These are phyloP conservation scores for Porites divaricata DNA, from an alignment of 92 coral and sea anemone species.

Conservation along the genomic window DNA sequence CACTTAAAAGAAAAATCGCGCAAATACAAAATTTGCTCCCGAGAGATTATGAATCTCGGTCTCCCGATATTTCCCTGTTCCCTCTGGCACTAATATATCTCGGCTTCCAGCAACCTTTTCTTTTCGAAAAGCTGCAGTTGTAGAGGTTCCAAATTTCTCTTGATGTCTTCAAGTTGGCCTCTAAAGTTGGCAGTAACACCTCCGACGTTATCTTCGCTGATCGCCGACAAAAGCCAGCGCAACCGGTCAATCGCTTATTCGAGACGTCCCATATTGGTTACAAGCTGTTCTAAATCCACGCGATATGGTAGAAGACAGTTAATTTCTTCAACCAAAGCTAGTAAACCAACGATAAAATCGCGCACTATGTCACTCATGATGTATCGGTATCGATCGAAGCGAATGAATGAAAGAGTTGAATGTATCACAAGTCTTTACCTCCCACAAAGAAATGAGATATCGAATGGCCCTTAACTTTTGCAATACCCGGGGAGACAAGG, in stretches of 20 bases:
- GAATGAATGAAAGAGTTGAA: too few relatives aligned
- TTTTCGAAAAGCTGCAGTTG: neutral
- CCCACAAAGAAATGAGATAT: too few relatives aligned
- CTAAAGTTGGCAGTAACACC: neutral
- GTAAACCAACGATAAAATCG: neutral
- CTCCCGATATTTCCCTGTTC: conserved; percentile 7
- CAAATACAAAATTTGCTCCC: conserved; percentile 29
- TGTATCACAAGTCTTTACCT: too few relatives aligned
- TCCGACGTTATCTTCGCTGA: neutral
- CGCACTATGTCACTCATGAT: neutral
- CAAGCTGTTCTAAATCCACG: neutral
- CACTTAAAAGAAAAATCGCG: conserved; percentile 45
- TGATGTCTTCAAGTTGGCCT: neutral
- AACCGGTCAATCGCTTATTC: neutral
- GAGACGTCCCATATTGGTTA: neutral
- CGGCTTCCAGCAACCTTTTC: neutral
- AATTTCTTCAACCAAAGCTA: neutral
- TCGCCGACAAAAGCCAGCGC: neutral
- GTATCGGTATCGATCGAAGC: neutral
- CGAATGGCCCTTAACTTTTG: too few relatives aligned
- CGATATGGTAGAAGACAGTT: neutral
- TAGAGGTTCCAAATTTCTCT: neutral
- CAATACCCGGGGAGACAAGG: too few relatives aligned
- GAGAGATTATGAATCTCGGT: conserved; percentile 43
- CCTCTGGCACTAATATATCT: neutral